Conservation (phyloP, 1,140 invertebrate genomes). For the Goniozus legneri region DNA sequence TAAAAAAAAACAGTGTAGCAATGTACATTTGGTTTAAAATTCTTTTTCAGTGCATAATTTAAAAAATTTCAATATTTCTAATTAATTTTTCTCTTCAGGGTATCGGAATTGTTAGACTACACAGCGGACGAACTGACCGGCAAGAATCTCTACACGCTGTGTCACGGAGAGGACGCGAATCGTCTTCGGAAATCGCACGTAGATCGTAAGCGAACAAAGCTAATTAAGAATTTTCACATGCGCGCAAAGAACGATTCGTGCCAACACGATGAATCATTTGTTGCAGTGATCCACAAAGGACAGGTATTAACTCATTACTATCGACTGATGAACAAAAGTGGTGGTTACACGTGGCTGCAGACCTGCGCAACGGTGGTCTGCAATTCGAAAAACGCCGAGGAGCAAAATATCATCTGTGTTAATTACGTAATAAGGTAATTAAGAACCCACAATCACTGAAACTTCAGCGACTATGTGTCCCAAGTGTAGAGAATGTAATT, state of each 20-base stretch:
- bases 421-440: conserved; percentile 89
- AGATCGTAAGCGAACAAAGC: conserved; percentile 91
- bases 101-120: conserved; percentile 90
- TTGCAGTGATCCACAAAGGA: conserved; percentile 91
- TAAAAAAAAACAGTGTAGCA: too few relatives aligned
- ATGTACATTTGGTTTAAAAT: too few relatives aligned
- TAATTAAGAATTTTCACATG: too few relatives aligned
- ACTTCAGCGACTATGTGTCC: too few relatives aligned
- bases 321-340: conserved; percentile 91
- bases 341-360: conserved; percentile 94
- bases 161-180: conserved; percentile 92
- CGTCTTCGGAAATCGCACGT: conserved; percentile 89
- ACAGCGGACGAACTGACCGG: conserved; percentile 90
- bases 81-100: conserved; percentile 57
- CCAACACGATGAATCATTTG: conserved; percentile 17
- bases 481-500: too few relatives aligned
- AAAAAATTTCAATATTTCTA: not conserved
- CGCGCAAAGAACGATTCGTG: too few relatives aligned
- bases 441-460: too few relatives aligned
- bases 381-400: conserved; percentile 90
- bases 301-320: conserved; percentile 96
- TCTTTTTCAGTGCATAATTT: too few relatives aligned
- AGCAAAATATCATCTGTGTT: conserved; percentile 94
- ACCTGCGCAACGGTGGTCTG: conserved; percentile 95
- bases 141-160: conserved; percentile 88